Evolutionary conservation across 2,888 invertebrate genomes (phyloP).

Genomic region (Diaphora mendica): DNA sequence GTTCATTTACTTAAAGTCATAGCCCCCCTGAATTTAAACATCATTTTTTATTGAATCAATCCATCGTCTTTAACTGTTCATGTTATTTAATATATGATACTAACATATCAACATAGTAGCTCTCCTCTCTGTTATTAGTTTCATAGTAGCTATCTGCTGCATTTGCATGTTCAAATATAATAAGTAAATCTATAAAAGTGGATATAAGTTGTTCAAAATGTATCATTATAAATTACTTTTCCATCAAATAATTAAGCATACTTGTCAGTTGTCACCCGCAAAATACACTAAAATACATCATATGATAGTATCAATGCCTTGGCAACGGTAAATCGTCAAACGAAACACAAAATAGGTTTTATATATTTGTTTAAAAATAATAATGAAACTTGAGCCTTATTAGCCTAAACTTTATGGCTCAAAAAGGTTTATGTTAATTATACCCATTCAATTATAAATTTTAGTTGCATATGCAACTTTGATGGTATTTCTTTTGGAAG

Average conservation of each 20-base stretch:
- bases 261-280: not conserved
- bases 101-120: slow-evolving; percentile 16
- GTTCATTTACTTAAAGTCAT: no score
- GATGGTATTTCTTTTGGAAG: no score
- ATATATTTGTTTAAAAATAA: not conserved
- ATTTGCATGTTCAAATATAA: slow-evolving; percentile 14
- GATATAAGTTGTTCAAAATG: slow-evolving; percentile 2
- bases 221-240: slow-evolving; percentile 8
- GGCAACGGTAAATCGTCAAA: not conserved
- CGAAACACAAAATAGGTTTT: slow-evolving; percentile 7
- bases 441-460: no score
- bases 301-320: slow-evolving; percentile 1
- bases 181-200: slow-evolving; percentile 11
- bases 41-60: no score
- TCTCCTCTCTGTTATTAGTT: slow-evolving; percentile 14
- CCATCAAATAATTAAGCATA: slow-evolving; percentile 2
- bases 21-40: no score
- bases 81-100: not conserved
- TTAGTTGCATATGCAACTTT: no score
- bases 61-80: no score
- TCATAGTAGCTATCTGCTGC: slow-evolving; percentile 4
- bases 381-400: not conserved
- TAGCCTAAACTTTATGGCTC: not conserved
- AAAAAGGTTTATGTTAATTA: not conserved
- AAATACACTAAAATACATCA: no score